Conservation (phyloP, 2,113 vertebrate genomes). For the Trogon surrucura region DNA sequence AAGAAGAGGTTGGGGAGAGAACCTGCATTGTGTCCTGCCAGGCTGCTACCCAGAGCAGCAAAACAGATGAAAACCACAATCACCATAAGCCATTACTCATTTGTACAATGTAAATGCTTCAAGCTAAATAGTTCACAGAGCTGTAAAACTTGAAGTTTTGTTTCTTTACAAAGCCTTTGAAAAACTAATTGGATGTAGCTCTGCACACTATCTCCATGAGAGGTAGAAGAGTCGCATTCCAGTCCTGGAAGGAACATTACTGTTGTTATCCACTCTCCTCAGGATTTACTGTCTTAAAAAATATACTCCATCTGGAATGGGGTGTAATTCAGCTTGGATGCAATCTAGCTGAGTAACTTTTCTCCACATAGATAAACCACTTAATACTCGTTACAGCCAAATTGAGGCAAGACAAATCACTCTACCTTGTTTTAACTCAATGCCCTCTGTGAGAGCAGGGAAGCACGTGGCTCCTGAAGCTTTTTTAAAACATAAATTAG, state of each 20-base stretch:
- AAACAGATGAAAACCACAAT: neutral
- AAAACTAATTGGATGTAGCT: constrained; percentile 4
- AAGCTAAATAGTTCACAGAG: neutral
- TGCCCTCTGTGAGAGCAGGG: neutral
- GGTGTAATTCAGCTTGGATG: constrained; percentile 42
- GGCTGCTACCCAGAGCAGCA: neutral
- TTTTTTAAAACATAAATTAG: constrained; percentile 39
- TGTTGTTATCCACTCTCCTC: constrained; percentile 12
- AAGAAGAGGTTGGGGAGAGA: neutral
- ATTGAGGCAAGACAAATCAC: constrained; percentile 53
- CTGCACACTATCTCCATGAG: neutral
- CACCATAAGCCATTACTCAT: neutral
- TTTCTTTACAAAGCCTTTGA: constrained; percentile 11
- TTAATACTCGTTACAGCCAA: constrained; percentile 63
- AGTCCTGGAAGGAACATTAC: constrained; percentile 1
- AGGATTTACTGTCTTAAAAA: constrained; percentile 53
- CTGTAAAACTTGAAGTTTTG: neutral
- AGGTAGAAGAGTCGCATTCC: neutral
- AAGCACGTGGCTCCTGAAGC: neutral
- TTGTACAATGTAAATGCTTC: neutral
- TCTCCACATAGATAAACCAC: constrained; percentile 55
- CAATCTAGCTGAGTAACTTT: constrained; percentile 54
- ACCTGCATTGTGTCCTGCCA: rapidly evolving
- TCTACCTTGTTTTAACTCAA: constrained; percentile 38
- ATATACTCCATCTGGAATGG: constrained; percentile 37